phyloP scores from a whole-genome alignment of 2,888 invertebrate species.

The Melikaiella ostensackeni region DNA sequence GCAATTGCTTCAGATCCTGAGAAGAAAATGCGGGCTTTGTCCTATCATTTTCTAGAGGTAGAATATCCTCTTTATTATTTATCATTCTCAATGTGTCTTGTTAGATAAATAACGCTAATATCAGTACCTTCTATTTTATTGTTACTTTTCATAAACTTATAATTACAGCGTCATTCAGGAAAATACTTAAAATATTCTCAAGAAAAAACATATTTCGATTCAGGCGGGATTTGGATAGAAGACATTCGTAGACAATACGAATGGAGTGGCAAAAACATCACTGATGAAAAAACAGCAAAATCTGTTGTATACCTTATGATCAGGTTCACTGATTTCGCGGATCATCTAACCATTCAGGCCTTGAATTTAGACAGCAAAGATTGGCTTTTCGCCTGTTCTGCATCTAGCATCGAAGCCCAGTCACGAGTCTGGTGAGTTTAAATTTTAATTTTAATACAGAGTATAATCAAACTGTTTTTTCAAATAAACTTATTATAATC shows the following conservation, averaged over 20 bases:
- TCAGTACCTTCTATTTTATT: conserved; percentile 13
- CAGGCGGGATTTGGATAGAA: conserved; percentile 79
- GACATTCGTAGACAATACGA: conserved; percentile 76
- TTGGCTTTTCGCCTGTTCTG: conserved; percentile 89
- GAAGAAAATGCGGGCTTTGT: conserved; percentile 76
- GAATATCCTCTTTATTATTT: conserved; percentile 48
- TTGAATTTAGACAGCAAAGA: conserved; percentile 84
- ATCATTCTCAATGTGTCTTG: too few relatives aligned
- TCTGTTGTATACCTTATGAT: conserved; percentile 82
- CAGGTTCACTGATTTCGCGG: conserved; percentile 79
- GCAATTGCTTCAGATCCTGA: conserved; percentile 73
- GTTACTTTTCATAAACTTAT: conserved; percentile 34
- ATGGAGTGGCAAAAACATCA: conserved; percentile 79
- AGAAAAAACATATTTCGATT: conserved; percentile 72
- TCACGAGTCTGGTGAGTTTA: conserved; percentile 82
- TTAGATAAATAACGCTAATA: neutral
- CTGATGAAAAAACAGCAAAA: conserved; percentile 78
- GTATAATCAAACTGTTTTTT: neutral
- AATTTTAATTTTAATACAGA: conserved; percentile 37
- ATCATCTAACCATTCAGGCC: conserved; percentile 82
- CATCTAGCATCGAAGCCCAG: conserved; percentile 79
- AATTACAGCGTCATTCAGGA: conserved; percentile 73
- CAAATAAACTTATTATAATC: neutral
- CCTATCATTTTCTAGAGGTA: conserved; percentile 76
- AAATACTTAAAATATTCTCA: conserved; percentile 72